A percentile compares a stretch with the other conserved stretches of the same genome.
Conservation (phyloP, 2,797 vertebrate species). For the Bovichtus variegatus region DNA sequence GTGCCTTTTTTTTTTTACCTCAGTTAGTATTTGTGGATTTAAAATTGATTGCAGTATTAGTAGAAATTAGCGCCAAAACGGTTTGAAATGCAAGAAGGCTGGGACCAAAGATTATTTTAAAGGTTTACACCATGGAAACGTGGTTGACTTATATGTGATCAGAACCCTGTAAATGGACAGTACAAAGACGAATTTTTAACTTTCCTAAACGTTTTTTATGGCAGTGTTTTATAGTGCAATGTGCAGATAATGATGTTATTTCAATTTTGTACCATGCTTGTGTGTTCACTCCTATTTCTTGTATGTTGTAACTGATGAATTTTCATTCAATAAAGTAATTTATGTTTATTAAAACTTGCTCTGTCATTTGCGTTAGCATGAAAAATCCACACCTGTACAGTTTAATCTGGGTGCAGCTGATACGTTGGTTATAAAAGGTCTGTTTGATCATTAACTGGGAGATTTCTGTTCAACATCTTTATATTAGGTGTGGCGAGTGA, state of each 20-base stretch:
- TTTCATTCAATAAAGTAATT: constrained; percentile 88
- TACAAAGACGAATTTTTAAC: constrained; percentile 65
- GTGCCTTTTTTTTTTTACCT: constrained; percentile 79
- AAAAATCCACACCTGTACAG: not conserved
- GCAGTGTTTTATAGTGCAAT: constrained; percentile 83
- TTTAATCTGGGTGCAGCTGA: not conserved
- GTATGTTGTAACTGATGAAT: constrained; percentile 68
- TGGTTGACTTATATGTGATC: constrained; percentile 67
- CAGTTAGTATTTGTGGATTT: constrained; percentile 68
- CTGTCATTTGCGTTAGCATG: constrained; percentile 5
- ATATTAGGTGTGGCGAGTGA: constrained; percentile 25
- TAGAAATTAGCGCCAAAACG: constrained; percentile 54
- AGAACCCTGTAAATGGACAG: constrained; percentile 57
- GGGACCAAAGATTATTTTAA: constrained; percentile 79
- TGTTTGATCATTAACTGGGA: constrained; percentile 75
- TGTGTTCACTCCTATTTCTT: constrained; percentile 78
- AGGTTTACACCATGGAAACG: constrained; percentile 75
- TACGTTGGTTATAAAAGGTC: constrained; percentile 26
- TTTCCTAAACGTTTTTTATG: constrained; percentile 72
- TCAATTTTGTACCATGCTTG: constrained; percentile 79
- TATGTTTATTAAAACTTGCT: constrained; percentile 83
- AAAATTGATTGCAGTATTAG: constrained; percentile 78
- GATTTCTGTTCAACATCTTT: constrained; percentile 27
- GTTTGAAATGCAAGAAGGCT: constrained; percentile 64
- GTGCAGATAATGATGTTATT: constrained; percentile 74